Evolutionary conservation across 2,888 invertebrate species (phyloP), one percentile per base, ranked within the genome.

Genomic region (Philaethria dido): DNA sequence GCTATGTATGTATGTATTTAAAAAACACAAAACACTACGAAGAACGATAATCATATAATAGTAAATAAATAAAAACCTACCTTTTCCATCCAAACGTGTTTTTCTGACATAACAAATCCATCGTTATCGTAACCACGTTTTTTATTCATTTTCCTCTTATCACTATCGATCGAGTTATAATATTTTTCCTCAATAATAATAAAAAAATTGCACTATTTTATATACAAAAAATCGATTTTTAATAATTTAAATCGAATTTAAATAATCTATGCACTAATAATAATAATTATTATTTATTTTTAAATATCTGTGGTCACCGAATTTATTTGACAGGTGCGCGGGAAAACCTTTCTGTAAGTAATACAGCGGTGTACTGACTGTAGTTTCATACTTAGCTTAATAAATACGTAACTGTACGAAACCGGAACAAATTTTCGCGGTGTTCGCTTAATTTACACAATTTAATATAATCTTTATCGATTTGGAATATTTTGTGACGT

Each of bases 41-140:
- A 45, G 22, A 22, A 22, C 3, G 18, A 18, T 11, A 18, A 45
- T 33, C 6, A 8, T 42, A 52, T 16, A 16, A 11, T 33, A 29
- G 16, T 16, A 29, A 52, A 13, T 33, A 25, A n/a, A 33, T n/a
- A 25, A 57, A 33, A 22, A 20, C 74, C 3, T 74, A 86, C 85
- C 84, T 83, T 74, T 68, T 75, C 68, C 66, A 75, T 76, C 82
- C 81, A 84, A 64, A 79, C 73, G 77, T 83, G 81, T 77, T 88
- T 86, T 72, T 91, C 92, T 4, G 86, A 82, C 78, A 86, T 79
- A 72, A 86, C 84, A 77, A 87, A 92, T 52, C 84, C 92, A 9
- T 84, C 78, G 74, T 92, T 92, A 71, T 88, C 87, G 69, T 86
- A 89, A 68, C 84, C 80, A 75, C 80, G 77, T 71, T 82, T 82